phyloP scores from a whole-genome alignment of 2,797 vertebrate genomes.

The Leptodactylus fallax region DNA sequence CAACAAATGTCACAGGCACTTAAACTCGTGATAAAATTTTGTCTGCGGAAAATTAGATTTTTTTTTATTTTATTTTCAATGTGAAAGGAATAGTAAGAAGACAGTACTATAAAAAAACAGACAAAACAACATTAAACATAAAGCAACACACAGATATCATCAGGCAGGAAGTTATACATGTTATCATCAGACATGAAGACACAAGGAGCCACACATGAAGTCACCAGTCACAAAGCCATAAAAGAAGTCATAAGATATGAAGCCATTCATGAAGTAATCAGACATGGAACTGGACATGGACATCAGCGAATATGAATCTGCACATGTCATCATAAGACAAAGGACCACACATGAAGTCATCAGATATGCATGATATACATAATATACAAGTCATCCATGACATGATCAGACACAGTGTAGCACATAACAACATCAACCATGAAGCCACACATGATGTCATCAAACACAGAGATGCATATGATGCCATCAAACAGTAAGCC shows the following conservation, averaged over 20 bases:
- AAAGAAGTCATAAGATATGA: background rate
- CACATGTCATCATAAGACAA: no score
- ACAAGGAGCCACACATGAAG: no score
- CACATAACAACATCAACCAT: background rate
- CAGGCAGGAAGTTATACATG: background rate
- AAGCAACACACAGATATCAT: background rate
- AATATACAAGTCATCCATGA: no score
- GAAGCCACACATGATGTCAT: background rate
- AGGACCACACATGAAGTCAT: background rate
- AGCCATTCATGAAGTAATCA: no score
- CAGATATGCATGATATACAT: background rate
- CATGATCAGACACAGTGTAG: no score
- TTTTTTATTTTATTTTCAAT: conserved; percentile 15
- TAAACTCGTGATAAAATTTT: background rate
- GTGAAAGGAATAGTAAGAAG: background rate
- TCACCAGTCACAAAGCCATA: no score
- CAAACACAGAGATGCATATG: background rate
- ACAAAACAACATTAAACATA: background rate
- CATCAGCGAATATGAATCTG: no score
- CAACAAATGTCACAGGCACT: conserved; percentile 41
- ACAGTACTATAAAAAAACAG: background rate
- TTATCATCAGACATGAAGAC: background rate
- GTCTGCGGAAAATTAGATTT: conserved; percentile 21
- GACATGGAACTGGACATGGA: no score
- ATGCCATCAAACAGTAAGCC: background rate